Evolutionary conservation across 2,113 vertebrate species (phyloP).

Genomic region (Callopanchax toddi): DNA sequence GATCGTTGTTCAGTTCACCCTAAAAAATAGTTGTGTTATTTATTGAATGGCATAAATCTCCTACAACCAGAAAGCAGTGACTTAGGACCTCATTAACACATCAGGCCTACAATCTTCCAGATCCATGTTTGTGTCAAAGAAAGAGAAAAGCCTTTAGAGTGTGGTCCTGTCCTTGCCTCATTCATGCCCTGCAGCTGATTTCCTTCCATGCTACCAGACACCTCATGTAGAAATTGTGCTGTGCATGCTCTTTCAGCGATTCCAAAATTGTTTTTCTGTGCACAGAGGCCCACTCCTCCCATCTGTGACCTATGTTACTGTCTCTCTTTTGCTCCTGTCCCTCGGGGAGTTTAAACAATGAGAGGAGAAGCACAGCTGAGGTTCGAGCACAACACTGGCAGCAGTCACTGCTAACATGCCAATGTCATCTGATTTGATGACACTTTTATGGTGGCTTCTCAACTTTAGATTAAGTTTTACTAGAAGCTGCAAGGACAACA

Average conservation of each 20-base stretch:
- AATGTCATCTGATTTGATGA: constrained; percentile 44
- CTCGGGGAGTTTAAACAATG: constrained; percentile 50
- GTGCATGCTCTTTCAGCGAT: constrained; percentile 24
- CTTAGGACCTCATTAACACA: neutral
- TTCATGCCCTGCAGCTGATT: neutral
- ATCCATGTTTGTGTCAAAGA: no score
- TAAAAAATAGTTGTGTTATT: neutral
- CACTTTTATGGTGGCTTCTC: constrained; percentile 37
- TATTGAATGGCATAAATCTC: neutral
- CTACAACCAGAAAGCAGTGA: neutral
- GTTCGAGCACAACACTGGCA: constrained; percentile 35
- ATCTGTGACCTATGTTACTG: constrained; percentile 44
- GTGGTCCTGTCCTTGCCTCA: neutral
- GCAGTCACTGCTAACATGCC: constrained; percentile 41
- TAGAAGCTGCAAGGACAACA: constrained; percentile 8
- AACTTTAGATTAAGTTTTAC: constrained; percentile 12
- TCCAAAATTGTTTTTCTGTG: constrained; percentile 21
- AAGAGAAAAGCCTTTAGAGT: neutral
- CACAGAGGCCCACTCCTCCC: constrained; percentile 16
- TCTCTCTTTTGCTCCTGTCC: constrained; percentile 25
- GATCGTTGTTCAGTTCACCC: neutral
- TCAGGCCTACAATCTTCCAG: neutral
- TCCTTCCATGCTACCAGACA: neutral
- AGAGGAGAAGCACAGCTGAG: constrained; percentile 48
- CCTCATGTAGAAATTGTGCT: constrained; percentile 12